Evolutionary conservation across 2,888 invertebrate genomes (phyloP), one percentile per base, ranked within the genome.

Genomic region (Cataglyphis cursor): DNA sequence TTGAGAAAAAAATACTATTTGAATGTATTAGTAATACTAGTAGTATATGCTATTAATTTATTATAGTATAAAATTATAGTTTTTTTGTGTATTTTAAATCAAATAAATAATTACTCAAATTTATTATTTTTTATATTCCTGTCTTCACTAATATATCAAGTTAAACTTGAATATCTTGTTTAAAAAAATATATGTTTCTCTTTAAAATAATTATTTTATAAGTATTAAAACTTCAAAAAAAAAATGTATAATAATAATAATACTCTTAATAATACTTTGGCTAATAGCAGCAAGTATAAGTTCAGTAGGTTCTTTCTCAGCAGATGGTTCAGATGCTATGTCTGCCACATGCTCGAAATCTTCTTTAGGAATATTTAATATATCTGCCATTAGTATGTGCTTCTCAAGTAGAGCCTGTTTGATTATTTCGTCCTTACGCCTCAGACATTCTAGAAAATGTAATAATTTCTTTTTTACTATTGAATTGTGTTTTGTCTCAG

Each of bases 381-480:
- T 96, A 93, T 97, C 97, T 86, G 97, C 97, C 89, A 97, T 97
- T 87, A 98, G 95, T 89, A 96, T 96, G 93, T 97, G 97, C 93
- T 97, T 97, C 93, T 97, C 97, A 82, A 96, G 95, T 88, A 98
- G 94, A 65, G 97, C 96, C 92, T 96, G 96, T 86, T 96, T 96
- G 85, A 98, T 97, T 88, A 96, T 95, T 90, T 96, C 96, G 93
- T 97, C 97, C 92, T 97, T 96, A 85, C 97, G 96, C 87, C 97
- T 96, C 86, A 98, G 95, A 95, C 96, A 96, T 95, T 98, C 98
- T 97, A 94, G 66, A 95, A 94, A 59, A 82, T 54, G n/a, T 21
- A 83, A 65, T 54, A 24, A 41, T 41, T 12, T 38, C 57, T 54
- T 41, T 61, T 41, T 73, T n/a, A 8, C 1, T 41, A 21, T 68